Evolutionary conservation across 1,140 invertebrate genomes (phyloP).

Genomic region (Drosophila ananassae): DNA sequence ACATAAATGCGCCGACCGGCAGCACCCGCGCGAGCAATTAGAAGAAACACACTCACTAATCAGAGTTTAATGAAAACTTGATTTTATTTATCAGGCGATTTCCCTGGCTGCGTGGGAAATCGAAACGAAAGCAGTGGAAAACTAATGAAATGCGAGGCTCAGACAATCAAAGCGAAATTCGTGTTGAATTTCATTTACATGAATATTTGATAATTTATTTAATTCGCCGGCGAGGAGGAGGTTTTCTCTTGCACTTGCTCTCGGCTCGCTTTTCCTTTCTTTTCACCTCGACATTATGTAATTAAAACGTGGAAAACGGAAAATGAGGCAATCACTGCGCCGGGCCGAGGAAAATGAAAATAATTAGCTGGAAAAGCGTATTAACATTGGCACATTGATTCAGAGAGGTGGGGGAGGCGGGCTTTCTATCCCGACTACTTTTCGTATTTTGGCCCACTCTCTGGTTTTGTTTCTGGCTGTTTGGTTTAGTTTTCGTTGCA

Average conservation of each 20-base stretch:
- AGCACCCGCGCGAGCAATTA: conserved; percentile 21
- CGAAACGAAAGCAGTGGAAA: conserved; percentile 34
- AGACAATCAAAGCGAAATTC: conserved; percentile 49
- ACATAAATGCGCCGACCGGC: neutral
- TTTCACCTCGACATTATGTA: conserved; percentile 44
- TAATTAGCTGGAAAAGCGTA: conserved; percentile 55
- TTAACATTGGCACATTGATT: conserved; percentile 74
- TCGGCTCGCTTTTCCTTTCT: conserved; percentile 33
- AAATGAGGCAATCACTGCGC: conserved; percentile 47
- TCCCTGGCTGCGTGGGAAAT: conserved; percentile 26
- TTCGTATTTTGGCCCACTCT: conserved; percentile 53
- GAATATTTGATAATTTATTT: conserved; percentile 53
- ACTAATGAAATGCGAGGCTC: conserved; percentile 34
- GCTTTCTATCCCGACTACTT: conserved; percentile 51
- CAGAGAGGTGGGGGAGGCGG: conserved; percentile 22
- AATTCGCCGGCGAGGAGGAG: conserved; percentile 23
- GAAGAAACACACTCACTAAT: conserved; percentile 26
- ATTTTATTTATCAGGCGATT: conserved; percentile 45
- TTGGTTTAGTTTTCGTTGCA: conserved; percentile 8
- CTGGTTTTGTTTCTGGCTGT: conserved; percentile 6
- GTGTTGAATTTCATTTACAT: conserved; percentile 44
- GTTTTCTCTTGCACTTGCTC: conserved; percentile 23
- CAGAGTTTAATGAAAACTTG: conserved; percentile 53
- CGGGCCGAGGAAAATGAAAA: conserved; percentile 49
- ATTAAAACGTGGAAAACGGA: conserved; percentile 36